Percentiles rank a stretch among this genome's conserved stretches.
These are phyloP conservation scores for Pholis gunnellus DNA, from an alignment of 2,113 vertebrate genomes.

Conservation along the genomic window DNA sequence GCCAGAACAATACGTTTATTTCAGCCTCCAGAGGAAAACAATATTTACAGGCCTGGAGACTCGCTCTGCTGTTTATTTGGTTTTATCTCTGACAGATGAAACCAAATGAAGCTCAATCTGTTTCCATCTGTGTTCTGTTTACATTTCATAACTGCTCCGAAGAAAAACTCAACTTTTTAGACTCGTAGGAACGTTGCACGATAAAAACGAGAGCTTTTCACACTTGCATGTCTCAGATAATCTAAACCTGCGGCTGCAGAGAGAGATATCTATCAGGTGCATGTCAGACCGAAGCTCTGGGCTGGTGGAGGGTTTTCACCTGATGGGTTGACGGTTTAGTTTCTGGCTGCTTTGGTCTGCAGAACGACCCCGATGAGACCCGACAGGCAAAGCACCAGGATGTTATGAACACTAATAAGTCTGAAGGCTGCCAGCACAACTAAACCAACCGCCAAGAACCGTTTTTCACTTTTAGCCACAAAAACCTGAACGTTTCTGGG, in stretches of 20 bases:
- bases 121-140: constrained; percentile 17
- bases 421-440: no score
- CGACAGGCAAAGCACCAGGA: no score
- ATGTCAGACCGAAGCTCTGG: no score
- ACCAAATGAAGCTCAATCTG: not conserved
- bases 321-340: no score
- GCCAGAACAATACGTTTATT: not conserved
- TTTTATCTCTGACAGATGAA: not conserved
- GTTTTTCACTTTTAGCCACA: no score
- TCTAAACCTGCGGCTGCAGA: not conserved
- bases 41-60: constrained; percentile 12
- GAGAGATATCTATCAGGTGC: not conserved
- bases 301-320: no score
- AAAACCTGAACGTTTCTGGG: no score
- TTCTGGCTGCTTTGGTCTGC: no score
- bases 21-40: not conserved
- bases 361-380: no score
- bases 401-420: no score
- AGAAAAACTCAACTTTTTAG: not conserved
- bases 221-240: not conserved
- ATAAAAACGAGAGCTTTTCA: not conserved
- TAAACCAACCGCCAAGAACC: no score
- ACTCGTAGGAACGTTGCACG: not conserved
- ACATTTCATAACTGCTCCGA: not conserved
- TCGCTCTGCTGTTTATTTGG: constrained; percentile 28